Percentiles rank a stretch among this genome's conserved stretches.
Conservation (phyloP, 2,113 vertebrate genomes). For the Podarcis muralis region DNA sequence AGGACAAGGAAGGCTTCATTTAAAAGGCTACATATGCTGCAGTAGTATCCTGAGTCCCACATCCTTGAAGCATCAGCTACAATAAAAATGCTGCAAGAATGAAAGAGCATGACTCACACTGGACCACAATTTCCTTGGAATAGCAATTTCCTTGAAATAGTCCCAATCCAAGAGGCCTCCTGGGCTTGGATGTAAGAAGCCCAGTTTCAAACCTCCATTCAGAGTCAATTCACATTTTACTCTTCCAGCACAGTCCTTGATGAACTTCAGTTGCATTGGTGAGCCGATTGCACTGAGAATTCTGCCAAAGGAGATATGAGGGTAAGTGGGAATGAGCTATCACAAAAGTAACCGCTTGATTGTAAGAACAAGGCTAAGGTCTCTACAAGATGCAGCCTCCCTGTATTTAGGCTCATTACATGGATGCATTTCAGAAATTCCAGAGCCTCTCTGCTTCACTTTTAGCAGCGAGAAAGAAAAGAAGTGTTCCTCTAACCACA, state of each 20-base stretch:
- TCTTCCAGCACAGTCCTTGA: no score
- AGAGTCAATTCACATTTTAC: background rate
- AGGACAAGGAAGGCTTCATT: background rate
- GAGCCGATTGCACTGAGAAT: background rate
- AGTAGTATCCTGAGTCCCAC: background rate
- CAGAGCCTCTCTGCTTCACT: background rate
- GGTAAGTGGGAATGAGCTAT: background rate
- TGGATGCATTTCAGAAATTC: background rate
- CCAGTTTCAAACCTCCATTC: background rate
- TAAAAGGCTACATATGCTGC: background rate
- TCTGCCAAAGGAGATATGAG: background rate
- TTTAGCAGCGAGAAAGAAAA: background rate
- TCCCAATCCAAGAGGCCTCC: background rate
- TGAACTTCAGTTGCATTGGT: background rate
- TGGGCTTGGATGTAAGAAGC: background rate
- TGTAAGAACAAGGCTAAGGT: background rate
- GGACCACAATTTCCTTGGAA: background rate
- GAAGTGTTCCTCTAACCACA: background rate
- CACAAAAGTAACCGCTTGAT: background rate
- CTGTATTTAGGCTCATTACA: background rate
- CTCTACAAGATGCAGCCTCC: background rate
- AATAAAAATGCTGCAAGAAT: background rate
- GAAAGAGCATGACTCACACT: no score
- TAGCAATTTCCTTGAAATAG: background rate
- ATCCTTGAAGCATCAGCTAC: background rate